phyloP scores from a whole-genome alignment of 1,140 invertebrate species.

The Tetramorium parvispinum region DNA sequence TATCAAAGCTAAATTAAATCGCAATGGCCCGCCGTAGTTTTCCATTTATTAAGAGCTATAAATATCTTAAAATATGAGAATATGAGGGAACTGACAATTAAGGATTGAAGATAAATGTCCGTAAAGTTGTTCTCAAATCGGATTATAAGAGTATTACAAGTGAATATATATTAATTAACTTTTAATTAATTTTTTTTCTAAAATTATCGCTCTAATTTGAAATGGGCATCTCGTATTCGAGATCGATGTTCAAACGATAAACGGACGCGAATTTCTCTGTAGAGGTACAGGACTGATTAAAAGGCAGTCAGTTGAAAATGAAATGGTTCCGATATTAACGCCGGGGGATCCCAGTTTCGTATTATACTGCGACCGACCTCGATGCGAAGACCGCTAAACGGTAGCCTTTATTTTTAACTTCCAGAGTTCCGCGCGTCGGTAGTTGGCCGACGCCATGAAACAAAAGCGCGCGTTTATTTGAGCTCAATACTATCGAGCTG shows the following conservation, averaged over 20 bases:
- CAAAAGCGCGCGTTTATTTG: constrained; percentile 66
- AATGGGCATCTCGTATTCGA: not conserved
- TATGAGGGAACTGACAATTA: not conserved
- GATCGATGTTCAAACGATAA: not conserved
- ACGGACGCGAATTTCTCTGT: not conserved
- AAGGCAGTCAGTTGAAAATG: not conserved
- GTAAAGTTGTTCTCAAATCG: not conserved
- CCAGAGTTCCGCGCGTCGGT: constrained; percentile 28
- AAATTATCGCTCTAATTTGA: not conserved
- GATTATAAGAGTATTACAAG: not conserved
- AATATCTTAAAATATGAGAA: not conserved
- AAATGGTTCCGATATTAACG: constrained; percentile 1
- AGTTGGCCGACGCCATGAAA: constrained; percentile 3
- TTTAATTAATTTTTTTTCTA: not conserved
- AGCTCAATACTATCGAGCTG: constrained; percentile 66
- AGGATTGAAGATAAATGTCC: not conserved
- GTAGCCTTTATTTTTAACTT: constrained; percentile 72
- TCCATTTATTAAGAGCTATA: not conserved
- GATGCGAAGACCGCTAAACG: constrained; percentile 64
- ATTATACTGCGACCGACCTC: constrained; percentile 55
- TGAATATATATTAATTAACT: not conserved
- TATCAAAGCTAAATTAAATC: not conserved
- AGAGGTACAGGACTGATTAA: not conserved
- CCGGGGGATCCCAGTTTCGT: constrained; percentile 57
- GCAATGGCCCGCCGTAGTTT: not conserved